phyloP scores from a whole-genome alignment of 2,888 invertebrate genomes.

The Troilus luridus region DNA sequence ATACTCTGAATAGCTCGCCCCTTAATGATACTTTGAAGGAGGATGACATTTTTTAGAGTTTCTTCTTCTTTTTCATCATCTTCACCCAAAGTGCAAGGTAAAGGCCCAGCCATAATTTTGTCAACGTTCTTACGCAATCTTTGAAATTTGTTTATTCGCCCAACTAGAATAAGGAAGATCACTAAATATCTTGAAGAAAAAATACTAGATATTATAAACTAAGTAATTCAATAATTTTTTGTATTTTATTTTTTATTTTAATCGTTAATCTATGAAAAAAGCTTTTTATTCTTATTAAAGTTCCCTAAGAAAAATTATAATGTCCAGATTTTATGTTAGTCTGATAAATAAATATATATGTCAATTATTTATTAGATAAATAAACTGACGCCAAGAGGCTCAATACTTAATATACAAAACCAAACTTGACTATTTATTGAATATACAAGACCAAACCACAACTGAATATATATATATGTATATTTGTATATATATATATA shows the following conservation, averaged over 20 bases:
- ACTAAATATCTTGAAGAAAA: not conserved
- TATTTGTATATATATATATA: no score
- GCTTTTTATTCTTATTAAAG: no score
- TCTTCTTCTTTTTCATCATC: slow-evolving; percentile 38
- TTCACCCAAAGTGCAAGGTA: slow-evolving; percentile 1
- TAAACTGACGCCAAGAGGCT: not conserved
- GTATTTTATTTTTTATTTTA: no score
- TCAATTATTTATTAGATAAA: not conserved
- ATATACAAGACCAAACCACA: no score
- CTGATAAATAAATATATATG: no score
- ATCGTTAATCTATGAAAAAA: no score
- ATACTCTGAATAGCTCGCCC: slow-evolving; percentile 52
- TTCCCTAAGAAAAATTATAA: no score
- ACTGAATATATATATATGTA: no score
- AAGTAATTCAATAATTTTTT: not conserved
- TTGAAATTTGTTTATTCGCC: not conserved
- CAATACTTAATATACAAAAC: not conserved
- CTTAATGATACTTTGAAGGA: slow-evolving; percentile 43
- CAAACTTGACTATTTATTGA: no score
- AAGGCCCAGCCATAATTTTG: slow-evolving; percentile 20
- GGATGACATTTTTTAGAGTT: not conserved
- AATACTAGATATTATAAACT: not conserved
- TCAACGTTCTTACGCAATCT: not conserved
- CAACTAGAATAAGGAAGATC: not conserved
- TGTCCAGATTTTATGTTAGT: no score